Conservation (phyloP, 2,797 vertebrate genomes). For the Loriculus beryllinus region DNA sequence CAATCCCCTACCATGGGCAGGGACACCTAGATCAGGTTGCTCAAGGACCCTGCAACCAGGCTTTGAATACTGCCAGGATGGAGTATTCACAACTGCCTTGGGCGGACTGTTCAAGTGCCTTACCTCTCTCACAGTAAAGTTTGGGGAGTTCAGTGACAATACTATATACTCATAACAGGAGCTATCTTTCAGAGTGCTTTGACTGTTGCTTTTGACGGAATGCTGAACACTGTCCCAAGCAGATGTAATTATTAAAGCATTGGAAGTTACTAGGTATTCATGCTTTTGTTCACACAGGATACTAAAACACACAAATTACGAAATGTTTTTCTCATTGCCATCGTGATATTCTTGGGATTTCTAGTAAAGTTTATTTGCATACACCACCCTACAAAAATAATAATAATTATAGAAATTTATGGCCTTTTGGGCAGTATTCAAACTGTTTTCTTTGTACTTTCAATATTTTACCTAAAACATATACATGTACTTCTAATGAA, state of each 20-base stretch:
- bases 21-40: background rate
- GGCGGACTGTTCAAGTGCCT: background rate
- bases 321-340: background rate
- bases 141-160: background rate
- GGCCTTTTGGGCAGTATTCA: background rate
- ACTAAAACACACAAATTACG: background rate
- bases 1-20: background rate
- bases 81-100: background rate
- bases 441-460: background rate
- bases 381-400: background rate
- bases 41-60: background rate
- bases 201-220: background rate
- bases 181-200: background rate
- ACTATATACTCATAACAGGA: accelerated
- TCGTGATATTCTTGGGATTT: background rate
- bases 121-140: background rate
- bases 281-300: background rate
- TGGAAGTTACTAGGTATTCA: background rate
- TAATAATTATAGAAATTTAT: background rate
- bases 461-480: background rate
- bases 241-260: background rate
- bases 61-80: background rate
- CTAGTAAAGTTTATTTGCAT: background rate
- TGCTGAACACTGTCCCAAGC: background rate
- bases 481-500: background rate